Evolutionary conservation across 2,113 vertebrate species (phyloP).

Genomic region (Poicephalus meyeri): DNA sequence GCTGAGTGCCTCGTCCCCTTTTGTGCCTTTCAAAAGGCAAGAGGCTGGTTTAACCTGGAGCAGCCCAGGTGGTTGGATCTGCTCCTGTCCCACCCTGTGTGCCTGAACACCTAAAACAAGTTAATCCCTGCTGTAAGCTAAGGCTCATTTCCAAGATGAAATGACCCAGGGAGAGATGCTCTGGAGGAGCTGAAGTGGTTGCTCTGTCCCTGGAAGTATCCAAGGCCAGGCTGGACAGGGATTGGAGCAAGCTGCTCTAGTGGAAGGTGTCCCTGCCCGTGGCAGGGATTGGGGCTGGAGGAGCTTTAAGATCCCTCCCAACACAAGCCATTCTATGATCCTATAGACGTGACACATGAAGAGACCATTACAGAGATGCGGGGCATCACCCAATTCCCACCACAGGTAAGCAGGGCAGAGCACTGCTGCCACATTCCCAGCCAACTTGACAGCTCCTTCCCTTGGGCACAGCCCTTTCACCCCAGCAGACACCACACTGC

Average conservation of each 20-base stretch:
- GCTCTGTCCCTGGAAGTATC: not conserved
- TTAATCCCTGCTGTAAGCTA: not conserved
- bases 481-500: not conserved
- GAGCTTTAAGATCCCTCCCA: not conserved
- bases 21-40: not conserved
- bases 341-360: not conserved
- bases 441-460: not conserved
- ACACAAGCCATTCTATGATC: not conserved
- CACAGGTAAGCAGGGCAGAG: not conserved
- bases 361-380: not conserved
- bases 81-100: not conserved
- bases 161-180: not conserved
- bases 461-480: not conserved
- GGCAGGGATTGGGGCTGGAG: not conserved
- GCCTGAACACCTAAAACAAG: not conserved
- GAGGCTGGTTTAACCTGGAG: not conserved
- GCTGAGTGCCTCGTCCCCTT: not conserved
- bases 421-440: rapidly evolving
- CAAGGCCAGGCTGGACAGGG: not conserved
- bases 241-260: not conserved
- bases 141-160: not conserved
- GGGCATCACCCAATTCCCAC: not conserved
- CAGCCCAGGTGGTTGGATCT: not conserved
- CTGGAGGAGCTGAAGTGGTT: not conserved
- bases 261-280: not conserved